Percentiles rank a stretch among this genome's conserved stretches.
Conservation (phyloP, 2,888 invertebrate genomes). For the Brassicogethes aeneus region DNA sequence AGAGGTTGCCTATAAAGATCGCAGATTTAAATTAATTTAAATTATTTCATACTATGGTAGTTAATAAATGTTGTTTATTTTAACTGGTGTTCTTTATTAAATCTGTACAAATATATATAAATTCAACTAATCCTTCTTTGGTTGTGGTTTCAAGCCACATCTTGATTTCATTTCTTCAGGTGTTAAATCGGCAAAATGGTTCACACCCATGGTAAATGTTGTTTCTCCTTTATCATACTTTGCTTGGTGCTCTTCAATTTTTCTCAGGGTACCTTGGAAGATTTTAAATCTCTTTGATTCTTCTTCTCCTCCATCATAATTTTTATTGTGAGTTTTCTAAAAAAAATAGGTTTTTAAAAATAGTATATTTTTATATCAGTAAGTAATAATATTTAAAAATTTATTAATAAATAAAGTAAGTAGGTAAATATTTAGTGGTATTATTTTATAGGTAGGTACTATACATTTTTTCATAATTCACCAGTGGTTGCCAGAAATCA, state of each 20-base stretch:
- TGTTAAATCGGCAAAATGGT: not conserved
- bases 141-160: not conserved
- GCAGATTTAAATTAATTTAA: slow-evolving; percentile 59
- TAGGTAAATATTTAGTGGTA: too few relatives aligned
- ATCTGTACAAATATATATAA: too few relatives aligned
- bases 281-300: not conserved
- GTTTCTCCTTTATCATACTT: slow-evolving; percentile 1
- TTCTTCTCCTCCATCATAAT: not conserved
- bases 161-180: not conserved
- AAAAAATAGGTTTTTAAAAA: not conserved
- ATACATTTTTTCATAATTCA: too few relatives aligned
- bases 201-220: not conserved
- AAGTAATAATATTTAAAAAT: not conserved
- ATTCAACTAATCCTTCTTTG: too few relatives aligned
- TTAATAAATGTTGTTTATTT: too few relatives aligned
- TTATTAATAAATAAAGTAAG: not conserved
- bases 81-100: too few relatives aligned
- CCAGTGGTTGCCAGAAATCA: too few relatives aligned
- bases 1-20: slow-evolving; percentile 66
- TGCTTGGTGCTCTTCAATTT: not conserved
- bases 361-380: not conserved
- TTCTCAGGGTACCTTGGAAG: not conserved
- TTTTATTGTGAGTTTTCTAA: not conserved
- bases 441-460: too few relatives aligned
- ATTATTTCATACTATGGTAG: too few relatives aligned